phyloP scores from a whole-genome alignment of 2,888 invertebrate species.

The Volucella bombylans region DNA sequence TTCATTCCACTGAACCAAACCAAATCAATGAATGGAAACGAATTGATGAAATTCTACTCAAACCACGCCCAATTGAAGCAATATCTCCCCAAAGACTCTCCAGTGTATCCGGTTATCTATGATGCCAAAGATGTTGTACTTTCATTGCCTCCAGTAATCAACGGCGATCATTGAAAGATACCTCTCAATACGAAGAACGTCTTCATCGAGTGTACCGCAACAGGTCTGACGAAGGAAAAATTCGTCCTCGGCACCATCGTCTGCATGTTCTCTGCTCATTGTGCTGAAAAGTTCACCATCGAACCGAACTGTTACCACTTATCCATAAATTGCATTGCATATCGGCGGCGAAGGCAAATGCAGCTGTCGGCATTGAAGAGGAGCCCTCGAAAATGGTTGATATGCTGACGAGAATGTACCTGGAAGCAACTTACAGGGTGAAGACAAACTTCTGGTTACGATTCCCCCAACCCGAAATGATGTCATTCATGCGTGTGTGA shows the following conservation, averaged over 20 bases:
- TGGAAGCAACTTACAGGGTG: slow-evolving; percentile 84
- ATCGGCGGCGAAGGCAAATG: slow-evolving; percentile 86
- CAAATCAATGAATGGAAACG: slow-evolving; percentile 90
- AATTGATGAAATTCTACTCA: slow-evolving; percentile 96
- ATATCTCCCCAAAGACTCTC: slow-evolving; percentile 94
- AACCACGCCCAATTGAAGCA: slow-evolving; percentile 96
- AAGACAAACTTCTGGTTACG: slow-evolving; percentile 85
- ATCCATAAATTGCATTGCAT: slow-evolving; percentile 89
- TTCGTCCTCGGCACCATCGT: slow-evolving; percentile 97
- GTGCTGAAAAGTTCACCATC: slow-evolving; percentile 88
- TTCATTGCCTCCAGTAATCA: slow-evolving; percentile 98
- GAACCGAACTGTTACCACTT: slow-evolving; percentile 87
- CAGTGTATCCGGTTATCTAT: slow-evolving; percentile 96
- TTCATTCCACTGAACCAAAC: slow-evolving; percentile 96
- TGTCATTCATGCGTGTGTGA: slow-evolving; percentile 98
- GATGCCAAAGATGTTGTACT: slow-evolving; percentile 94
- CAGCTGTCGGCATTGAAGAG: slow-evolving; percentile 88
- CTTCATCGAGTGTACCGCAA: slow-evolving; percentile 98
- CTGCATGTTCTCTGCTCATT: slow-evolving; percentile 96
- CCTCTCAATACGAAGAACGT: slow-evolving; percentile 96
- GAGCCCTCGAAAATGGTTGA: slow-evolving; percentile 82
- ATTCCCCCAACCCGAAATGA: slow-evolving; percentile 98
- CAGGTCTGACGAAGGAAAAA: slow-evolving; percentile 97
- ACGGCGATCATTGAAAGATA: slow-evolving; percentile 97
- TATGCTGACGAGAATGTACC: slow-evolving; percentile 89